Evolutionary conservation across 2,797 vertebrate genomes (phyloP).

Genomic region (Peromyscus attwateri): DNA sequence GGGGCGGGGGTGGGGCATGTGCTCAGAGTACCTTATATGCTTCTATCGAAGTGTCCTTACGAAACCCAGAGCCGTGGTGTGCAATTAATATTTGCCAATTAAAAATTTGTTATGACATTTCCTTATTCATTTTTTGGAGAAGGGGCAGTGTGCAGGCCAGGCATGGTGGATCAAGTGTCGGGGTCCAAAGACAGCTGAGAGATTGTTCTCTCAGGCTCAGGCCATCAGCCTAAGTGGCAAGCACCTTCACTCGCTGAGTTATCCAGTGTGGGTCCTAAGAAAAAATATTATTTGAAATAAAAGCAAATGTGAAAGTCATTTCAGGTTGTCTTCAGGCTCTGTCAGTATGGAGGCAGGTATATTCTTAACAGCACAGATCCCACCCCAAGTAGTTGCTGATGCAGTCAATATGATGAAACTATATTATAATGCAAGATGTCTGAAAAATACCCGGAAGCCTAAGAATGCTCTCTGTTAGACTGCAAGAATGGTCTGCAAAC

Average conservation of each 20-base stretch:
- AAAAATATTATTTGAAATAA: neutral
- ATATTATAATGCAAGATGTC: neutral
- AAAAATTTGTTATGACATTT: neutral
- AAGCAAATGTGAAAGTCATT: neutral
- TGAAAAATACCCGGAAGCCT: neutral
- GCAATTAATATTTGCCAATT: neutral
- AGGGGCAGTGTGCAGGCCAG: too few species aligned
- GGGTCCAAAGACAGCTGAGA: neutral
- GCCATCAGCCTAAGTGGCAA: neutral
- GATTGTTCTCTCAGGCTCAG: neutral
- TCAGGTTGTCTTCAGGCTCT: neutral
- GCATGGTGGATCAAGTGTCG: neutral
- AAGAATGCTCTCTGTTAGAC: conserved; percentile 58
- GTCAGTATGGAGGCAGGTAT: neutral
- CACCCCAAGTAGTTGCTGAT: neutral
- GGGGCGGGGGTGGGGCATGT: neutral
- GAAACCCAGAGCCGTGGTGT: neutral
- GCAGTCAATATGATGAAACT: neutral
- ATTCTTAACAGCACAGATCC: neutral
- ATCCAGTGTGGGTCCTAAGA: neutral
- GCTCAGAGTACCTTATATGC: neutral
- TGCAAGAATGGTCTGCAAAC: neutral
- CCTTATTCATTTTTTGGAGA: neutral
- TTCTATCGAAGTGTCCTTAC: neutral
- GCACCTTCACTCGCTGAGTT: neutral